These are phyloP conservation scores for Sarcophaga variegata DNA, from an alignment of 2,888 invertebrate genomes.

Conservation along the genomic window DNA sequence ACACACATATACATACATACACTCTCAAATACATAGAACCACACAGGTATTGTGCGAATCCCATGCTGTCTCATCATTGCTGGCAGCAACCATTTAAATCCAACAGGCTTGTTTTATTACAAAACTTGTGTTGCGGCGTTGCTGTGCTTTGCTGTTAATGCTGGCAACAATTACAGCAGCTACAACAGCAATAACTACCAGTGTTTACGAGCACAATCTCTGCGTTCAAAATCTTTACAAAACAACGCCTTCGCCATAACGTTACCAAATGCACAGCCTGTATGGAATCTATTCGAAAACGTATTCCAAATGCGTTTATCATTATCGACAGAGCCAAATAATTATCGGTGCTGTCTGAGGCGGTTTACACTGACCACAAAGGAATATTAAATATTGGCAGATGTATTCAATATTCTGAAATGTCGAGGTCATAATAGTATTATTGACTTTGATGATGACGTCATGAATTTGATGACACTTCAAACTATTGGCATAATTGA, in stretches of 20 bases:
- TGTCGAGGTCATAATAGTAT: neutral
- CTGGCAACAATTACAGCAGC: neutral
- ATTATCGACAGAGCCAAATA: conserved; percentile 24
- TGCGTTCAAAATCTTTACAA: conserved; percentile 28
- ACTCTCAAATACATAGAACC: conserved; percentile 5
- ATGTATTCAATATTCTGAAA: neutral
- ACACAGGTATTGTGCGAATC: conserved; percentile 30
- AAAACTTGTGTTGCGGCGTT: neutral
- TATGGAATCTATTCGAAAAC: neutral
- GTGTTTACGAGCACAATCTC: conserved; percentile 44
- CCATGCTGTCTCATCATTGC: conserved; percentile 41
- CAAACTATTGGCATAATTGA: neutral
- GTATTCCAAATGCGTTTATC: conserved; percentile 58
- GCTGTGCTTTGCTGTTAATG: neutral
- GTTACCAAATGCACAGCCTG: neutral
- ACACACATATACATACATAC: too few species aligned
- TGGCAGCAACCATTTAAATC: conserved; percentile 34
- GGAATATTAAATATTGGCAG: neutral
- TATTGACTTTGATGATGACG: neutral
- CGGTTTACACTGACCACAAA: conserved; percentile 18
- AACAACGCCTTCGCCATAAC: conserved; percentile 50
- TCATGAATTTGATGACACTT: neutral
- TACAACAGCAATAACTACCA: conserved; percentile 23
- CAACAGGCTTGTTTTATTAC: neutral
- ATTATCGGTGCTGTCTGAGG: neutral